phyloP scores from a whole-genome alignment of 2,113 vertebrate species.

The Anser cygnoides region DNA sequence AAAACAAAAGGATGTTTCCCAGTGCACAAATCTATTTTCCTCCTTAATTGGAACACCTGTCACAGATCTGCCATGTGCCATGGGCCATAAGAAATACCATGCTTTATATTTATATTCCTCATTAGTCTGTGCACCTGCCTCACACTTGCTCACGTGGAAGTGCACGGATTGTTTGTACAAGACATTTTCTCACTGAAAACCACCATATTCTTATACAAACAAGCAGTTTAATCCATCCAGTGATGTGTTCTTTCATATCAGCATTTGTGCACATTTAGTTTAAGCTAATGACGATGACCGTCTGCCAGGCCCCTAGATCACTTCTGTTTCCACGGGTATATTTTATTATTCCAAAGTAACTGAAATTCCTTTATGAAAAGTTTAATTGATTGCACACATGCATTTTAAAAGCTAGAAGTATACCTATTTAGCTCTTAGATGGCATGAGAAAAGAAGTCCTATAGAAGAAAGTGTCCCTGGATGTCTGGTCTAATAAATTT shows the following conservation, averaged over 20 bases:
- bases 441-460: background rate
- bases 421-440: background rate
- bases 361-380: background rate
- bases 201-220: background rate
- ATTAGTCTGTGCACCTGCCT: conserved; percentile 57
- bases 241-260: background rate
- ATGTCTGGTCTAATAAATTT: background rate
- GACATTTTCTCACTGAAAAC: conserved; percentile 45
- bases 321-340: background rate
- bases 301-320: background rate
- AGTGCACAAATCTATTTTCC: background rate
- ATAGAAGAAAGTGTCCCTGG: background rate
- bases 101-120: background rate
- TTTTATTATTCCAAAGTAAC: background rate
- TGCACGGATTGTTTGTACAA: background rate
- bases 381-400: background rate
- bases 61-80: background rate
- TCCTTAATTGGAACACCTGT: conserved; percentile 52
- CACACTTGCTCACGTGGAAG: background rate
- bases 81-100: background rate
- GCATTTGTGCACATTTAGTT: background rate
- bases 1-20: conserved; percentile 7
- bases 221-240: background rate
- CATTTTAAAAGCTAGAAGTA: background rate
- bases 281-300: background rate